Evolutionary conservation across 2,113 vertebrate genomes (phyloP).

Genomic region (Cricetomys ansorgei): DNA sequence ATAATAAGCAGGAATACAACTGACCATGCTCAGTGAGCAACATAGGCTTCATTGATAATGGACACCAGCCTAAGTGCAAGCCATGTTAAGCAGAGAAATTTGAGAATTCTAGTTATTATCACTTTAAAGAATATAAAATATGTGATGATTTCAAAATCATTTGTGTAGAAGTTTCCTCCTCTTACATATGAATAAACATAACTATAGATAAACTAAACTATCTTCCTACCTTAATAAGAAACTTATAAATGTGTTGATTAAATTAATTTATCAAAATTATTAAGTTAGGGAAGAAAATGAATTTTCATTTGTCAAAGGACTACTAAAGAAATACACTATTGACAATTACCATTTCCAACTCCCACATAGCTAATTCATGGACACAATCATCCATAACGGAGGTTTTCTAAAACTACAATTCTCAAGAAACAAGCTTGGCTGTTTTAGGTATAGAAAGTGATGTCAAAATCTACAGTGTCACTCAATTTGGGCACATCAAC

Average conservation of each 20-base stretch:
- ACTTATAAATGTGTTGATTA: not conserved
- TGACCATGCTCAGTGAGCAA: not conserved
- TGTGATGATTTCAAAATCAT: not conserved
- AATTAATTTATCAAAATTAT: not conserved
- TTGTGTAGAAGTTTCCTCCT: not conserved
- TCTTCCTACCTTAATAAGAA: not conserved
- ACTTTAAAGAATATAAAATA: not conserved
- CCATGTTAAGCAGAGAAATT: not conserved
- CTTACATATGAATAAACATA: not conserved
- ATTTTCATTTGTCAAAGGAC: not conserved
- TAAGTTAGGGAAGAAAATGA: not conserved
- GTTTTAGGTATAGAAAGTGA: too few species aligned
- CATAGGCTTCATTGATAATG: not conserved
- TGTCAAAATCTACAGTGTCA: too few species aligned
- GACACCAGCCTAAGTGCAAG: not conserved
- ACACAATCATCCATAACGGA: not conserved
- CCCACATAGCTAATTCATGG: not conserved
- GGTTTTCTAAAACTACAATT: not conserved
- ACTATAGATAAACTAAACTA: not conserved
- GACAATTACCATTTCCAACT: not conserved
- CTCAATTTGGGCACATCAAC: too few species aligned
- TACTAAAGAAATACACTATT: not conserved
- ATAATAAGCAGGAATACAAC: not conserved
- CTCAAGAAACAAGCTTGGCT: too few species aligned
- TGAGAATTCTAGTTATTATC: not conserved